Conservation (phyloP, 2,113 vertebrate species). For the Polypterus senegalus region DNA sequence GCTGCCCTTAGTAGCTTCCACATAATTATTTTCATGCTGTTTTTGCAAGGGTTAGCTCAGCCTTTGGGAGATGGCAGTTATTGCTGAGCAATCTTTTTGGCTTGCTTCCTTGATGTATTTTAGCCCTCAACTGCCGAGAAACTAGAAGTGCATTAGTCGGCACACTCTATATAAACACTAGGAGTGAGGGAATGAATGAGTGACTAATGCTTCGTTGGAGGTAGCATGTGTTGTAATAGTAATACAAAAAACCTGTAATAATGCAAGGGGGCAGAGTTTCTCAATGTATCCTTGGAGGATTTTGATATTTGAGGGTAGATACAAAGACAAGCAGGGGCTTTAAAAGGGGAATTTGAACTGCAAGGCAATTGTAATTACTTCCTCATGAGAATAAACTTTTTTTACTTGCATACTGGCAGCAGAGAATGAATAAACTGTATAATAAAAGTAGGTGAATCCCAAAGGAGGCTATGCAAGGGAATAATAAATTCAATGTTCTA, state of each 20-base stretch:
- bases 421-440: not conserved
- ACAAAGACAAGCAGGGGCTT: constrained; percentile 13
- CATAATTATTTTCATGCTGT: constrained; percentile 31
- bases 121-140: constrained; percentile 20
- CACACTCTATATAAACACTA: constrained; percentile 26
- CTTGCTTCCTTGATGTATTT: constrained; percentile 27
- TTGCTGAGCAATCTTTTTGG: constrained; percentile 46
- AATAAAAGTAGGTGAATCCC: constrained; percentile 4
- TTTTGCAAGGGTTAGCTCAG: constrained; percentile 12
- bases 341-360: constrained; percentile 14
- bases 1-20: constrained; percentile 37
- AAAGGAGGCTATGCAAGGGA: not conserved
- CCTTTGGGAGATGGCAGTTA: constrained; percentile 16
- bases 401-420: not conserved
- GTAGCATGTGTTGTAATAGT: constrained; percentile 46
- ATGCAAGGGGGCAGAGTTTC: constrained; percentile 31
- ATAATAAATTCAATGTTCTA: constrained; percentile 1
- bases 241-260: constrained; percentile 34
- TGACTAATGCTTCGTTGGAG: constrained; percentile 61
- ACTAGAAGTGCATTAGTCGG: constrained; percentile 22
- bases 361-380: constrained; percentile 16
- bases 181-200: constrained; percentile 31
- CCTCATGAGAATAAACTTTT: constrained; percentile 12
- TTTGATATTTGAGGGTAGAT: constrained; percentile 19
- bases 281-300: constrained; percentile 28